Percentiles rank a stretch among this genome's conserved stretches.
Conservation (phyloP, 2,797 vertebrate species). For the Poecilia gillii region DNA sequence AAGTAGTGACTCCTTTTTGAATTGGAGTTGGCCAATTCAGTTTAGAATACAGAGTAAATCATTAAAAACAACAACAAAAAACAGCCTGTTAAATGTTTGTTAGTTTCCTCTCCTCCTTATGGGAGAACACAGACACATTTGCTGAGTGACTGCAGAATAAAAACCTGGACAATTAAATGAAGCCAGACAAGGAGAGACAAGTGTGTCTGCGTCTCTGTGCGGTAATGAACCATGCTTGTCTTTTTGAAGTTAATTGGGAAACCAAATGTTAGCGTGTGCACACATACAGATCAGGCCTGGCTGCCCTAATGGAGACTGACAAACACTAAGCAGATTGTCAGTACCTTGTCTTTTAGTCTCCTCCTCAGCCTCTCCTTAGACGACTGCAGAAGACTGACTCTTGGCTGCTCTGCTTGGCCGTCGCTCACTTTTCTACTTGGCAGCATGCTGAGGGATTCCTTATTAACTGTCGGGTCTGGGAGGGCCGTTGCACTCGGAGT, state of each 20-base stretch:
- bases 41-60: conserved; percentile 47
- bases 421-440: conserved; percentile 40
- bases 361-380: conserved; percentile 95
- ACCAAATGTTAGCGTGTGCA: conserved; percentile 39
- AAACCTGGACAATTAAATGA: conserved; percentile 28
- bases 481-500: conserved; percentile 26
- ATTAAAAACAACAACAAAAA: conserved; percentile 28
- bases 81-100: conserved; percentile 35
- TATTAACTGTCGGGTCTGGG: conserved; percentile 33
- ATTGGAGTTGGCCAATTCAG: conserved; percentile 35
- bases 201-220: conserved; percentile 14
- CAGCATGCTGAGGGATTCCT: conserved; percentile 44
- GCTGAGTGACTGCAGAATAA: conserved; percentile 32
- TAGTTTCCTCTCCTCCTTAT: conserved; percentile 39
- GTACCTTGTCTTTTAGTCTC: conserved; percentile 96
- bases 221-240: conserved; percentile 26
- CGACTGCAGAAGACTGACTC: conserved; percentile 92
- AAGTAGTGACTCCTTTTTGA: neutral
- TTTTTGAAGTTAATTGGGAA: conserved; percentile 41
- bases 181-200: conserved; percentile 19
- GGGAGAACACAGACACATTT: conserved; percentile 23
- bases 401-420: conserved; percentile 80
- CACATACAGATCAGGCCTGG: conserved; percentile 40
- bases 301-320: conserved; percentile 65
- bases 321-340: conserved; percentile 69